Conservation (phyloP, 2,113 vertebrate genomes). For the Rhabdomys dilectus region DNA sequence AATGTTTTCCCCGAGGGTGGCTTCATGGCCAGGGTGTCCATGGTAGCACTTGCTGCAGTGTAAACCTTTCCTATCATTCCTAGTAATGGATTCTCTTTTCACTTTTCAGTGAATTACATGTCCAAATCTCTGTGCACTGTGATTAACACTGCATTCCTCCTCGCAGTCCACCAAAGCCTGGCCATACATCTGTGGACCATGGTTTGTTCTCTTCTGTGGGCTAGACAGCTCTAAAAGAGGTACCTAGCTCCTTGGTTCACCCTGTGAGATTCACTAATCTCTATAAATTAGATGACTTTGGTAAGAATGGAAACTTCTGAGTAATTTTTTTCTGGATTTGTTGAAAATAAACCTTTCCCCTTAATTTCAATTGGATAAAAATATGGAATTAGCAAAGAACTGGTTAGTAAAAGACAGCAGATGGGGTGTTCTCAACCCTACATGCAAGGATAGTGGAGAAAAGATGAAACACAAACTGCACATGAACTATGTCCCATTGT, state of each 20-base stretch:
- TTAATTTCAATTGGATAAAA: neutral
- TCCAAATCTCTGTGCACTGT: slow-evolving; percentile 17
- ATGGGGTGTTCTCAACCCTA: neutral
- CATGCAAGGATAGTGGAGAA: too few relatives aligned
- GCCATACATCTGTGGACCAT: neutral
- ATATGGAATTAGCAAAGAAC: neutral
- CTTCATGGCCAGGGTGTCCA: slow-evolving; percentile 23
- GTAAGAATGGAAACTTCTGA: neutral
- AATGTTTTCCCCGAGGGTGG: neutral
- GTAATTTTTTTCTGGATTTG: neutral
- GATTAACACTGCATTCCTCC: neutral
- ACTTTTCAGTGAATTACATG: slow-evolving; percentile 10
- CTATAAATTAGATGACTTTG: neutral
- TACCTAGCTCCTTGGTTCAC: neutral
- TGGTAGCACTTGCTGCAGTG: neutral
- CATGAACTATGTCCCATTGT: too few relatives aligned
- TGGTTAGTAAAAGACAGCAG: neutral
- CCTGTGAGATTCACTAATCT: neutral
- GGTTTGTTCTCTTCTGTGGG: neutral
- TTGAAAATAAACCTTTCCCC: neutral
- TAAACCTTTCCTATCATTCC: slow-evolving; percentile 33
- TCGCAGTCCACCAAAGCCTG: neutral
- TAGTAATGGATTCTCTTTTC: neutral
- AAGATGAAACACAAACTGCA: neutral
- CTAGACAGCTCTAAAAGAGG: neutral